Evolutionary conservation across 1,140 invertebrate genomes (phyloP).

Genomic region (Cheumatopsyche charites): DNA sequence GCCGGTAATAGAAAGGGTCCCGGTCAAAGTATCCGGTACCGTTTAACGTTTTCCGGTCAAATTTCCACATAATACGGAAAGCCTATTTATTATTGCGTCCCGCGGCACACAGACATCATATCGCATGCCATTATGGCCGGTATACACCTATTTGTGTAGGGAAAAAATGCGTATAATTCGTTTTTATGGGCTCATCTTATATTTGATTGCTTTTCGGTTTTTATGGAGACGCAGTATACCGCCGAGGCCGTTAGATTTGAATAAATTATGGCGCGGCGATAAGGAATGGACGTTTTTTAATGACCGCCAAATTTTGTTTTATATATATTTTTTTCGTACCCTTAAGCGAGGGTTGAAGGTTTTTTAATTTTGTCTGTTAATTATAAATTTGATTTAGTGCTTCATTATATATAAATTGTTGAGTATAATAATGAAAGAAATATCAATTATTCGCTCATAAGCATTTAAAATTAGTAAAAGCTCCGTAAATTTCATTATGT

Average conservation of each 20-base stretch:
- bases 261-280: not conserved
- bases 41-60: slow-evolving; percentile 6
- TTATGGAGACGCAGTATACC: slow-evolving; percentile 3
- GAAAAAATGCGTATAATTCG: not conserved
- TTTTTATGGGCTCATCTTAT: slow-evolving; percentile 3
- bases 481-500: too few species aligned
- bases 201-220: slow-evolving; percentile 20
- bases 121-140: not conserved
- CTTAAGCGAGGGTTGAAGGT: too few species aligned
- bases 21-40: slow-evolving; percentile 7
- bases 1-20: slow-evolving; percentile 10
- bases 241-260: not conserved
- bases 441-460: too few species aligned
- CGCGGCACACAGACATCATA: too few species aligned
- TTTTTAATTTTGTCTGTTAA: too few species aligned
- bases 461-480: too few species aligned
- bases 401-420: too few species aligned
- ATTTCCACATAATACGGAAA: slow-evolving; percentile 18
- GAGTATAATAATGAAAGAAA: too few species aligned
- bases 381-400: too few species aligned
- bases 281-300: too few species aligned
- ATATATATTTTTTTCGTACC: too few species aligned
- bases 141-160: not conserved
- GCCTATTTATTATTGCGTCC: not conserved
- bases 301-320: too few species aligned